These are phyloP conservation scores for Dicyrtoma fusca DNA, from an alignment of 2,888 invertebrate genomes.

Conservation along the genomic window DNA sequence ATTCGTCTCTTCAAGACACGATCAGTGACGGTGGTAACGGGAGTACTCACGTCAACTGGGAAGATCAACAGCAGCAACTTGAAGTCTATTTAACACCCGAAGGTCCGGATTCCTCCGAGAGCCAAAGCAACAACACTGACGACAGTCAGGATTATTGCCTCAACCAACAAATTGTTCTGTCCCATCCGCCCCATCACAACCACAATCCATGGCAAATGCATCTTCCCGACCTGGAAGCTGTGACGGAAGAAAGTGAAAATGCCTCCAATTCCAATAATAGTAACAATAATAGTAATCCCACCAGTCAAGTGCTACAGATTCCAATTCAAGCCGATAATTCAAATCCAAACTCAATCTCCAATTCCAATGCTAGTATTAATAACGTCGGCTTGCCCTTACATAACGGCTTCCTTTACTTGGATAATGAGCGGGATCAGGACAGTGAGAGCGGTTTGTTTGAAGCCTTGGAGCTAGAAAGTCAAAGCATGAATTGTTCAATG, in stretches of 20 bases:
- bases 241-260: slow-evolving; percentile 48
- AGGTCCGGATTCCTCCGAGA: too few species aligned
- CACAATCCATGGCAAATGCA: slow-evolving; percentile 32
- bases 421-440: neutral
- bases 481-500: too few species aligned
- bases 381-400: neutral
- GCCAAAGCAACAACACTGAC: slow-evolving; percentile 7
- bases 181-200: neutral
- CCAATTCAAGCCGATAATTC: neutral
- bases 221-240: slow-evolving; percentile 40
- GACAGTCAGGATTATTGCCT: neutral
- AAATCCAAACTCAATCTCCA: neutral
- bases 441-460: too few species aligned
- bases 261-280: neutral
- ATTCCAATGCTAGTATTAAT: neutral
- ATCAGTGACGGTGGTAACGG: too few species aligned
- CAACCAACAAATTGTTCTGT: neutral
- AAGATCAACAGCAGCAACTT: too few species aligned
- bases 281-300: slow-evolving; percentile 11
- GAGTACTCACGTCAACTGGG: too few species aligned
- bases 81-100: too few species aligned
- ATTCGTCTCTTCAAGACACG: too few species aligned
- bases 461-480: too few species aligned
- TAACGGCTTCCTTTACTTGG: neutral
- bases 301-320: neutral